Percentiles rank a stretch among this genome's conserved stretches.
Conservation (phyloP, 2,113 vertebrate species). For the Pantherophis guttatus region DNA sequence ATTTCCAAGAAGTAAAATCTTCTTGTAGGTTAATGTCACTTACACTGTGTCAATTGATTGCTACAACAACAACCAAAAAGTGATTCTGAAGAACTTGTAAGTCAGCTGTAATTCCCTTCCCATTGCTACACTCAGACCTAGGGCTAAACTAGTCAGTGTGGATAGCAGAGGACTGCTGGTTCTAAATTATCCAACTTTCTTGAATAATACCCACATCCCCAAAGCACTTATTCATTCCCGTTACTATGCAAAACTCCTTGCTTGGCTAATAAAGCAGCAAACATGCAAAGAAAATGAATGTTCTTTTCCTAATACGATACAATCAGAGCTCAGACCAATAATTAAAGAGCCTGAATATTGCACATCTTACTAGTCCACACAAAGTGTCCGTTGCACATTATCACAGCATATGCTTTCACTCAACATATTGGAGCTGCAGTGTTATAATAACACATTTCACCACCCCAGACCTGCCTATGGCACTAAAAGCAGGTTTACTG, state of each 20-base stretch:
- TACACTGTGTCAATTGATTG: constrained; percentile 26
- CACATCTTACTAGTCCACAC: background rate
- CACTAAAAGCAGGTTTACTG: background rate
- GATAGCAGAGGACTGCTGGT: background rate
- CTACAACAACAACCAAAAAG: constrained; percentile 3
- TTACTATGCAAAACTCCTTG: constrained; percentile 7
- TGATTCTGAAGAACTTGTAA: background rate
- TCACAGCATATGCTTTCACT: background rate
- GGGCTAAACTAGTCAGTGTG: constrained; percentile 6
- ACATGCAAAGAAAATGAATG: background rate
- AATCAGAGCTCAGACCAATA: background rate
- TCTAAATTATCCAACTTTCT: background rate
- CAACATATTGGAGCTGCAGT: background rate
- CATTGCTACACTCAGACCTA: background rate
- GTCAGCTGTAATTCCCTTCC: background rate
- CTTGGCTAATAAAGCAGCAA: background rate
- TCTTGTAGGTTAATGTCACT: constrained; percentile 33
- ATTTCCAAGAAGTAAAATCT: constrained; percentile 43
- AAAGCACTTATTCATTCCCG: constrained; percentile 7
- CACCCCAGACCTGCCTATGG: background rate
- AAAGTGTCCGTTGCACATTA: background rate
- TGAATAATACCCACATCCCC: background rate
- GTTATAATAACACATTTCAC: background rate
- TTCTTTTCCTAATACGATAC: background rate
- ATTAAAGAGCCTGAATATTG: background rate